Evolutionary conservation across 2,113 vertebrate species (phyloP), one percentile per base, ranked within the genome.

Genomic region (Nymphicus hollandicus): DNA sequence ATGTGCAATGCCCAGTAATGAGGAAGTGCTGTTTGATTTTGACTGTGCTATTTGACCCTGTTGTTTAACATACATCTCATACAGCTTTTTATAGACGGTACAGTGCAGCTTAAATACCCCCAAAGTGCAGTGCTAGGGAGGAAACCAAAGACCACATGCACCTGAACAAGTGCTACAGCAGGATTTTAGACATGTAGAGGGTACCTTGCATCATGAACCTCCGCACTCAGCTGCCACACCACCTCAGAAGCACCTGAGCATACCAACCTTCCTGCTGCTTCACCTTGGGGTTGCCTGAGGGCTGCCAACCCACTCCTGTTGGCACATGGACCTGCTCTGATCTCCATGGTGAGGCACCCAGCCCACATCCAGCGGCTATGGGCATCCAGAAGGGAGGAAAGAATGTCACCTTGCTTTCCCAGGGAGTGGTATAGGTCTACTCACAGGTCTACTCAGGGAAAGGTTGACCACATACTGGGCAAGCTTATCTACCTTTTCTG

Each of bases 331-430:
- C 56, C 41, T 71, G 46, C 31, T 17, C 31, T 53, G 23, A 17
- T 28, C 41, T 71, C 2, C 0, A 10, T 0, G 0, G 7, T 3
- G 39, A 58, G 23, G 31, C 25, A 52, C 18, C 17, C 33, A 72
- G 22, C 13, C 22, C 53, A 50, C 1, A 1, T 28, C 13, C 47
- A 58, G 29, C 39, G 70, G 39, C 79, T 53, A 15, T 1, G 1
- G 50, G 31, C 44, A 66, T 29, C 12, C 46, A 28, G 52, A 63
- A 69, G 46, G 22, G 28, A 79, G 41, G 37, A 56, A 69, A 25
- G 65, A 53, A 64, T 11, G 5, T 65, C 73, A 60, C 23, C 7
- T 76, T 9, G 1, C n/a, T 55, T 81, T 27, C 12, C 13, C 33
- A 72, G 27, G 3, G 17, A 11, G n/a, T 80, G 33, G 8, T 19